Evolutionary conservation across 2,797 vertebrate genomes (phyloP).

Genomic region (Oreortyx pictus): DNA sequence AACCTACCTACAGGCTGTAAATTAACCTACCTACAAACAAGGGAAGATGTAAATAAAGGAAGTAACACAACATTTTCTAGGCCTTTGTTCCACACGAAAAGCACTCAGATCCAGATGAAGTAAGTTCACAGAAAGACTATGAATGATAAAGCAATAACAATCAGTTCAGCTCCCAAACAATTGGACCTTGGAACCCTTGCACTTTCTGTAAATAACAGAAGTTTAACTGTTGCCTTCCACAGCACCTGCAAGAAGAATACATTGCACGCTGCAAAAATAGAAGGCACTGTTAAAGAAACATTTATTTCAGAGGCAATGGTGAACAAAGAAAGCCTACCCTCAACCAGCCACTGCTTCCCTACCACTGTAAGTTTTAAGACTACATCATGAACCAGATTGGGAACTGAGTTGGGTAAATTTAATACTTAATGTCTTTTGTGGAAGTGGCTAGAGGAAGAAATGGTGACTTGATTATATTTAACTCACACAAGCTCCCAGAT

Average conservation of each 20-base stretch:
- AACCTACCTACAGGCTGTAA: not conserved
- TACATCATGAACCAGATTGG: not conserved
- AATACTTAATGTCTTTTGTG: not conserved
- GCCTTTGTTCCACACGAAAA: not conserved
- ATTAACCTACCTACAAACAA: not conserved
- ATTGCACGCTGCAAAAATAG: not conserved
- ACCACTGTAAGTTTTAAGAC: not conserved
- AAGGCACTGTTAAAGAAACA: not conserved
- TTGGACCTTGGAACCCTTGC: not conserved
- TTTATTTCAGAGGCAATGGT: not conserved
- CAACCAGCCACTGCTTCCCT: not conserved
- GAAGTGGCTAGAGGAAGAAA: conserved; percentile 12
- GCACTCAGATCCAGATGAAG: not conserved
- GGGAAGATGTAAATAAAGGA: not conserved
- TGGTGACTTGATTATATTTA: not conserved
- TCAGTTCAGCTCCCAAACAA: not conserved
- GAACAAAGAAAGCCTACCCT: not conserved
- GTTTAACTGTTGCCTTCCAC: not conserved
- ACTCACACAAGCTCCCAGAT: conserved; percentile 2
- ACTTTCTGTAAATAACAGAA: not conserved
- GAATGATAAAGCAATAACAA: not conserved
- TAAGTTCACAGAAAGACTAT: not conserved
- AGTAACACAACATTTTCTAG: not conserved
- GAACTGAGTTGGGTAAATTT: not conserved
- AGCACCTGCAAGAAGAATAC: not conserved